These are phyloP conservation scores for Burhinus oedicnemus DNA, from an alignment of 2,113 vertebrate genomes.

Conservation along the genomic window DNA sequence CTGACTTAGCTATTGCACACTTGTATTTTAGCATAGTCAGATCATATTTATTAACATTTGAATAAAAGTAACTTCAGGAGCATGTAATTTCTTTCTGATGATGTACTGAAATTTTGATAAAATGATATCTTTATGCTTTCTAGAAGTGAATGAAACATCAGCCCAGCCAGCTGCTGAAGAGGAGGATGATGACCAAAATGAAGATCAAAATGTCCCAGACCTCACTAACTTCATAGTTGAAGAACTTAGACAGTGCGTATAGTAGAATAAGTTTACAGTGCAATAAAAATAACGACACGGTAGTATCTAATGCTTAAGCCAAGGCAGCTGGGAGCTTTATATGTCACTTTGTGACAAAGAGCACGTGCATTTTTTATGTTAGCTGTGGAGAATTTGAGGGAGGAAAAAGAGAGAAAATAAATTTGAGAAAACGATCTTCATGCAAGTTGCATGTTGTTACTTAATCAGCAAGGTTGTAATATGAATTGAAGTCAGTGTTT, in stretches of 20 bases:
- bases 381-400: background rate
- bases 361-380: background rate
- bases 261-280: background rate
- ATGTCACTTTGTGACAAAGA: background rate
- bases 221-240: constrained; percentile 91
- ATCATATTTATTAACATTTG: background rate
- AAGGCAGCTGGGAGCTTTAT: background rate
- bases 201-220: constrained; percentile 89
- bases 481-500: background rate
- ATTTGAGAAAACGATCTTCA: background rate
- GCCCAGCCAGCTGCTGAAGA: constrained; percentile 70
- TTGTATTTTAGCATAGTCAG: background rate
- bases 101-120: background rate
- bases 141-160: constrained; percentile 76
- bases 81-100: background rate
- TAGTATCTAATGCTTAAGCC: background rate
- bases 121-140: background rate
- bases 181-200: constrained; percentile 87
- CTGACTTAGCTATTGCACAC: background rate
- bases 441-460: background rate
- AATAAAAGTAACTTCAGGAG: too few relatives aligned
- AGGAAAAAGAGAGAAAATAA: background rate
- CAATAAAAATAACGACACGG: background rate
- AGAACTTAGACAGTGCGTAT: constrained; percentile 91
- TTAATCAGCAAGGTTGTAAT: background rate